Evolutionary conservation across 2,113 vertebrate species (phyloP).

Genomic region (Alexandromys fortis): DNA sequence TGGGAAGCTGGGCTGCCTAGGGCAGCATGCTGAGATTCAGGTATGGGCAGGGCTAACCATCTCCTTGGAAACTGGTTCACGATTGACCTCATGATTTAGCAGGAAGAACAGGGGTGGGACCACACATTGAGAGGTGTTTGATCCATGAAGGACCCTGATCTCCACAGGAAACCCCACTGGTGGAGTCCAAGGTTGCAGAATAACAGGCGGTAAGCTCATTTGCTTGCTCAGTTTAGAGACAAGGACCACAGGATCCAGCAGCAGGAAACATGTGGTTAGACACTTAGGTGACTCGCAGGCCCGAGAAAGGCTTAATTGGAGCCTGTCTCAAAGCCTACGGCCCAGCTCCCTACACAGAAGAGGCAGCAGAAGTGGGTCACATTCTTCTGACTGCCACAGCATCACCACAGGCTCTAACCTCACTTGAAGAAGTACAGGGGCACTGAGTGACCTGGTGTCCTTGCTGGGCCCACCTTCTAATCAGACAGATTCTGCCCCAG

Average conservation of each 20-base stretch:
- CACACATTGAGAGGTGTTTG: not conserved
- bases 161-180: not conserved
- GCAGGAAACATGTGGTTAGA: conserved; percentile 68
- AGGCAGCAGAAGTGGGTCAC: conserved; percentile 81
- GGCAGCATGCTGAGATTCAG: not conserved
- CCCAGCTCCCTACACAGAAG: conserved; percentile 13
- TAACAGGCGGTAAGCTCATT: not conserved
- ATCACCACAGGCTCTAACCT: not conserved
- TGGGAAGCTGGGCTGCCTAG: not conserved
- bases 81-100: not conserved
- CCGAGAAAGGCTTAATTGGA: conserved; percentile 25
- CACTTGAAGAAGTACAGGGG: not conserved
- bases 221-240: conserved; percentile 24
- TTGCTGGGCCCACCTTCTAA: accelerated
- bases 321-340: conserved; percentile 58
- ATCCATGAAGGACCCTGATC: not conserved
- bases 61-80: not conserved
- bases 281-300: not conserved
- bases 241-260: not conserved
- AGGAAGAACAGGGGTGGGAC: conserved; percentile 22
- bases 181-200: not conserved
- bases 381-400: not conserved
- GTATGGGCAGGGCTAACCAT: not conserved
- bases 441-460: not conserved
- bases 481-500: not conserved